Evolutionary conservation across 2,113 vertebrate species (phyloP).

Genomic region (Sapajus apella): DNA sequence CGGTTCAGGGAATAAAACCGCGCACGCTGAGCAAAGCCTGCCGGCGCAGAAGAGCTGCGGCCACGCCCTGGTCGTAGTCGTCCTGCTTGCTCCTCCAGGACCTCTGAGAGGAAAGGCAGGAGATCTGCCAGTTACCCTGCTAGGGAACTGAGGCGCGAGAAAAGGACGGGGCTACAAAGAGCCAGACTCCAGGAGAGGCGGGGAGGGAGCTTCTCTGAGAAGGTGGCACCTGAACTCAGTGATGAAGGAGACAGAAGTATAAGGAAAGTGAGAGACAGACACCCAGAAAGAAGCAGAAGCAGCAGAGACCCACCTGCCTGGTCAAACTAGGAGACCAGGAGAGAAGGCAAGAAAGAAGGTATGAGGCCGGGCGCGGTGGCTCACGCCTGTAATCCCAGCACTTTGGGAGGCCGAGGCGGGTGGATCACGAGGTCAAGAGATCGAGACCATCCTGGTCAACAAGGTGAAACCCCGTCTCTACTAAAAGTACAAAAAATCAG

Average conservation of each 20-base stretch:
- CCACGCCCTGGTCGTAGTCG: background rate
- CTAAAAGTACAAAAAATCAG: too few relatives aligned
- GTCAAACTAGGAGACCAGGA: background rate
- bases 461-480: too few relatives aligned
- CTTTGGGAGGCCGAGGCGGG: too few relatives aligned
- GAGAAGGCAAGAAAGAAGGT: background rate
- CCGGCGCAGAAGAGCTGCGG: too few relatives aligned
- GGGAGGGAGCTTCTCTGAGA: background rate
- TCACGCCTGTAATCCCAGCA: too few relatives aligned
- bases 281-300: background rate
- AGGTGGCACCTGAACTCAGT: background rate
- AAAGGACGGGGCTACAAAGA: background rate
- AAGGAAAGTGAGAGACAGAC: background rate
- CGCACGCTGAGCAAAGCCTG: fast-evolving
- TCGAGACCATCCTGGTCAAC: too few relatives aligned
- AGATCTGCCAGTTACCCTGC: fast-evolving
- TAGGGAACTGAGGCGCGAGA: fast-evolving
- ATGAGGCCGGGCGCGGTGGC: too few relatives aligned
- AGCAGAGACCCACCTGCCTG: too few relatives aligned
- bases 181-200: too few relatives aligned
- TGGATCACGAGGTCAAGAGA: too few relatives aligned
- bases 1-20: background rate
- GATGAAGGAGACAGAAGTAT: background rate
- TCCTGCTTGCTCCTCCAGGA: background rate
- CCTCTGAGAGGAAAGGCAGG: fast-evolving